Evolutionary conservation across 2,113 vertebrate species (phyloP).

Genomic region (Phrynosoma platyrhinos): DNA sequence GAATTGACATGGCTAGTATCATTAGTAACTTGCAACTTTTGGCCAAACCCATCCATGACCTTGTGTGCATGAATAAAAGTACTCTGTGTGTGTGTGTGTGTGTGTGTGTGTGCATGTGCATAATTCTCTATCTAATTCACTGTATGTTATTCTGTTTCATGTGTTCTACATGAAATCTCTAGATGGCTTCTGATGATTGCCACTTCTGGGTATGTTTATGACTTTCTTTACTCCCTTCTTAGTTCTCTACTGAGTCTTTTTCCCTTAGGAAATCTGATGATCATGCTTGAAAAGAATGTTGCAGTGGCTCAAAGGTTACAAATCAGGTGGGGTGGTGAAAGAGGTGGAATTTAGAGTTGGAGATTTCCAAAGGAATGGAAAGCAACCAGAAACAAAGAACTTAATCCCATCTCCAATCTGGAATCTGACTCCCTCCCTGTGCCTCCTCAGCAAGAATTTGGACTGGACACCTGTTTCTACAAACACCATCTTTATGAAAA

Average conservation of each 20-base stretch:
- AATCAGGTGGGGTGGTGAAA: background rate
- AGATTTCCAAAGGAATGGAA: background rate
- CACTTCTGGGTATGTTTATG: background rate
- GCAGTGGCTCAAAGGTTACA: background rate
- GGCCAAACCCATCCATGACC: background rate
- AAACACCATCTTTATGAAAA: constrained; percentile 39
- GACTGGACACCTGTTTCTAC: constrained; percentile 58
- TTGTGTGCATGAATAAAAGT: background rate
- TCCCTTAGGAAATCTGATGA: constrained; percentile 5
- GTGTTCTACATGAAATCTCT: background rate
- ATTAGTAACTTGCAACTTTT: background rate
- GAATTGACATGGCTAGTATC: background rate
- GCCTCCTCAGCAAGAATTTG: constrained; percentile 17
- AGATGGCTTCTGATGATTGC: background rate
- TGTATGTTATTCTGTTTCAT: background rate
- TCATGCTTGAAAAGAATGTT: background rate
- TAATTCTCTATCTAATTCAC: background rate
- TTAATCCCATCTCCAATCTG: constrained; percentile 46
- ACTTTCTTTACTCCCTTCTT: background rate
- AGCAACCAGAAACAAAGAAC: constrained; percentile 6
- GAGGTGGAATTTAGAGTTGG: constrained; percentile 14
- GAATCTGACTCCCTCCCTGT: constrained; percentile 34
- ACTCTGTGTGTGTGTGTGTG: background rate
- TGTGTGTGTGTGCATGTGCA: background rate
- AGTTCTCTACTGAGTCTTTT: background rate